Conservation (phyloP, 2,888 invertebrate genomes). For the Strigamia transsilvanica region DNA sequence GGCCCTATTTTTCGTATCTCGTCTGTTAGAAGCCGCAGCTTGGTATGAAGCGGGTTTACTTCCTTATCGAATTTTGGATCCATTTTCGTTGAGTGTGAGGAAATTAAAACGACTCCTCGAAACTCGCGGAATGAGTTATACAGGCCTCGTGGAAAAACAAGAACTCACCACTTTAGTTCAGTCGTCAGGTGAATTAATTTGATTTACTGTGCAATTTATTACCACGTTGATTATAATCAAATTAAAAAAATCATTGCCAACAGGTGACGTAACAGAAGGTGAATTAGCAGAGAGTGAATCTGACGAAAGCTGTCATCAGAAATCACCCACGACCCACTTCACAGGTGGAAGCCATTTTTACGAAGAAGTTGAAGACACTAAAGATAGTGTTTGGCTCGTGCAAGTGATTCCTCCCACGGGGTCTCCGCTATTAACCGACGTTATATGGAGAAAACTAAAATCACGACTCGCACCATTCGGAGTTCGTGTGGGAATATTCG, state of each 20-base stretch:
- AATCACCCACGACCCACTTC: conserved; percentile 61
- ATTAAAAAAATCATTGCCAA: too few relatives aligned
- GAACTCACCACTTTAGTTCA: conserved; percentile 64
- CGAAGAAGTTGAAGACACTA: conserved; percentile 68
- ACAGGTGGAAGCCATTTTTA: conserved; percentile 65
- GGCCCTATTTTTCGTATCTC: conserved; percentile 63
- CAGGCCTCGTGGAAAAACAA: conserved; percentile 64
- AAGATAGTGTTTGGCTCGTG: conserved; percentile 69
- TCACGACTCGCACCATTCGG: conserved; percentile 66
- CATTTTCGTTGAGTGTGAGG: conserved; percentile 64
- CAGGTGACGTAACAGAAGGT: conserved; percentile 62
- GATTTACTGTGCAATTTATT: neutral
- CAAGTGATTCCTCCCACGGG: conserved; percentile 63
- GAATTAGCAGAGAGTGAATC: conserved; percentile 60
- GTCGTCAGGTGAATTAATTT: conserved; percentile 62
- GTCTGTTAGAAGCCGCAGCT: conserved; percentile 63
- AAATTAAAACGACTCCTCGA: conserved; percentile 64
- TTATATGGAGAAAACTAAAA: conserved; percentile 65
- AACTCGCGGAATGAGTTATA: conserved; percentile 65
- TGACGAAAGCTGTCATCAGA: conserved; percentile 57
- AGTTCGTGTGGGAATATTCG: conserved; percentile 66
- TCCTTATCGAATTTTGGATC: conserved; percentile 61
- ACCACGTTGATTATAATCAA: too few relatives aligned
- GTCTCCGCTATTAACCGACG: conserved; percentile 61
- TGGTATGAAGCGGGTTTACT: conserved; percentile 61